Base-by-base conservation (phyloP, 2,113 vertebrate species). In the Daboia siamensis region DNA sequence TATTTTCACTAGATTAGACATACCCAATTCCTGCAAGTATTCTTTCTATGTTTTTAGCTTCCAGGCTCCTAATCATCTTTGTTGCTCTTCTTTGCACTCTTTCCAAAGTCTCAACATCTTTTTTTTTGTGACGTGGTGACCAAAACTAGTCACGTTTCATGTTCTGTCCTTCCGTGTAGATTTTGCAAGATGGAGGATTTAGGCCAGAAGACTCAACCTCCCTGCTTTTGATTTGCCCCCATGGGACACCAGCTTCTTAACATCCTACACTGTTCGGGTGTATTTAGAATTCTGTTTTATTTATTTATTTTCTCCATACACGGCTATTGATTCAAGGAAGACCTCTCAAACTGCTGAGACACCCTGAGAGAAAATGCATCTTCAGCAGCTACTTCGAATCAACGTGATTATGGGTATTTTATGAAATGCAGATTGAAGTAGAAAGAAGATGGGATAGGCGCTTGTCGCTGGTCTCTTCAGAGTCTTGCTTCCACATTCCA, bases 401-500 rank as follows among this genome's bases (percentile, higher is more conserved):
- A 39, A 74, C n/a, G 7, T 0, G 1, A 74, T 20, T 74, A 8
- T 39, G 15, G n/a, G 39, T 17, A 21, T 20, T 80, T 39, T 39
- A 39, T 39, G 33, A 39, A 17, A 39, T 8, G 69, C 15, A 20
- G n/a, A 39, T 80, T 80, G 17, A 80, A 39, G n/a, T 17, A 80
- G 33, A 6, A 80, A 39, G 33, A 80, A 39, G 33, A 39, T 20
- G 33, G n/a, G 39, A 80, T 0, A 0, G 15, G 1, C 0, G 15
- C n/a, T 39, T 80, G 69, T 39, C 33, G 7, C 1, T 7, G n/a
- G 39, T 80, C 69, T 39, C n/a, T 39, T 80, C 17, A 5, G 69
- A 80, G 69, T 39, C 33, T 80, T 2, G 0, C 6, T 80, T 80
- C 2, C 69, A 39, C n/a, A 80, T 80, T 8, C 69, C 69, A 39